Conservation (phyloP, 2,113 vertebrate species). For the Xenus cinereus region DNA sequence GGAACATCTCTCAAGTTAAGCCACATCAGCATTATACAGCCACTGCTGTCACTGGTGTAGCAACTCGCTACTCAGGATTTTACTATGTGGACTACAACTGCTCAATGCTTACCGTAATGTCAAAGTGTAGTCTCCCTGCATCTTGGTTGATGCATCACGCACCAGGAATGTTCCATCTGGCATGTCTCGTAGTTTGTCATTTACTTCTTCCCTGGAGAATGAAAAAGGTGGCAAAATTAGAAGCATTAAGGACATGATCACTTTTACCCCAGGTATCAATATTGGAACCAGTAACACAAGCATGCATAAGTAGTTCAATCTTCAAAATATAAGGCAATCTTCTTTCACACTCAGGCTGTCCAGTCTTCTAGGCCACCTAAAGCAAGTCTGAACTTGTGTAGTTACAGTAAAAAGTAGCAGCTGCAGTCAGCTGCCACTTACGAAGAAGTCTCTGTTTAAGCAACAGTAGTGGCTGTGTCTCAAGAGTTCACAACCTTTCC, state of each 20-base stretch:
- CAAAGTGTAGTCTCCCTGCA: conserved; percentile 93
- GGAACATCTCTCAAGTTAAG: neutral
- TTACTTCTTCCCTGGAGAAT: conserved; percentile 89
- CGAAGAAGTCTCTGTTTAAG: conserved; percentile 50
- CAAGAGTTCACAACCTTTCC: conserved; percentile 45
- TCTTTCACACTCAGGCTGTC: neutral
- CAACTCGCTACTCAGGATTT: neutral
- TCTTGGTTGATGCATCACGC: conserved; percentile 92
- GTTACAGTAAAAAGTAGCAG: conserved; percentile 11
- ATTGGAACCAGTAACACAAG: neutral
- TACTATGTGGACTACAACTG: neutral
- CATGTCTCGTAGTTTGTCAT: conserved; percentile 90
- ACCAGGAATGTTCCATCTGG: conserved; percentile 95
- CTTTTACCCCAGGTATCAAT: neutral
- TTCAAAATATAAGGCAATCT: neutral
- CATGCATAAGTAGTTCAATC: neutral
- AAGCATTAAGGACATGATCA: neutral
- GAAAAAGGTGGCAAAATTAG: neutral
- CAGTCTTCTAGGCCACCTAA: neutral
- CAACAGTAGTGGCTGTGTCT: conserved; percentile 41
- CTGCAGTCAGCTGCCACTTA: neutral
- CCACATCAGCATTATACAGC: neutral
- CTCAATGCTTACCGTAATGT: conserved; percentile 81
- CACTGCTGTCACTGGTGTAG: neutral
- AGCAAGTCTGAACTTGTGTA: conserved; percentile 12